Percentiles rank a stretch among this genome's conserved stretches.
These are phyloP conservation scores for Drosophila anomalata DNA, from an alignment of 2,888 invertebrate species.

Conservation along the genomic window DNA sequence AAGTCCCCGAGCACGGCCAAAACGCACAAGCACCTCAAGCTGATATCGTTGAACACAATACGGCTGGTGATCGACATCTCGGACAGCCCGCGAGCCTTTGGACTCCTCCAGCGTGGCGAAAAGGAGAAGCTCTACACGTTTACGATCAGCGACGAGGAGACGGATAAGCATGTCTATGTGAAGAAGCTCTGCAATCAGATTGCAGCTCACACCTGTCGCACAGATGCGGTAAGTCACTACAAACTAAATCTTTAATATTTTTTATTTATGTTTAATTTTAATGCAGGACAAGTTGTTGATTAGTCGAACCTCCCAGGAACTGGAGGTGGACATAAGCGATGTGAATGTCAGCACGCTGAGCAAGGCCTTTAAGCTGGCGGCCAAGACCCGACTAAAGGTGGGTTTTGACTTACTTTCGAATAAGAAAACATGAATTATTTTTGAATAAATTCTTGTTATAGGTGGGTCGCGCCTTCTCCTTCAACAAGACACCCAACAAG, in stretches of 20 bases:
- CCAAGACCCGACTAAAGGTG: slow-evolving; percentile 91
- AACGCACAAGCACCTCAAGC: slow-evolving; percentile 95
- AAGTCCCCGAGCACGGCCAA: slow-evolving; percentile 91
- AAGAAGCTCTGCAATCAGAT: slow-evolving; percentile 94
- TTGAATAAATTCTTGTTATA: slow-evolving; percentile 57
- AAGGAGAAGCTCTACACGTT: slow-evolving; percentile 96
- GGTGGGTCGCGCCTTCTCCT: slow-evolving; percentile 97
- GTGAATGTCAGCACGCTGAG: slow-evolving; percentile 93
- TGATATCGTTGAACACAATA: slow-evolving; percentile 94
- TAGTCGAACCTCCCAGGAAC: slow-evolving; percentile 86
- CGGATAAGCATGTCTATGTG: slow-evolving; percentile 92
- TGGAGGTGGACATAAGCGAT: slow-evolving; percentile 95
- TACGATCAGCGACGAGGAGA: slow-evolving; percentile 92
- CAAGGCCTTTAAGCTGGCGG: slow-evolving; percentile 95
- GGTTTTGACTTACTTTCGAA: not conserved
- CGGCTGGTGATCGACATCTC: slow-evolving; percentile 95
- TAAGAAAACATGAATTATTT: not conserved
- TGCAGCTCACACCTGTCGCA: slow-evolving; percentile 95
- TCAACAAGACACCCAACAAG: slow-evolving; percentile 97
- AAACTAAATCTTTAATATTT: not conserved
- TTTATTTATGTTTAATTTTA: not conserved
- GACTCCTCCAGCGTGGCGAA: slow-evolving; percentile 93
- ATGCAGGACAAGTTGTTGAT: slow-evolving; percentile 82
- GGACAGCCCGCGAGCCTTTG: slow-evolving; percentile 95
- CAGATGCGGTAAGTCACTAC: slow-evolving; percentile 91